A percentile compares a stretch with the other conserved stretches of the same genome.
Conservation (phyloP, 2,113 vertebrate genomes). For the Chauna torquata region DNA sequence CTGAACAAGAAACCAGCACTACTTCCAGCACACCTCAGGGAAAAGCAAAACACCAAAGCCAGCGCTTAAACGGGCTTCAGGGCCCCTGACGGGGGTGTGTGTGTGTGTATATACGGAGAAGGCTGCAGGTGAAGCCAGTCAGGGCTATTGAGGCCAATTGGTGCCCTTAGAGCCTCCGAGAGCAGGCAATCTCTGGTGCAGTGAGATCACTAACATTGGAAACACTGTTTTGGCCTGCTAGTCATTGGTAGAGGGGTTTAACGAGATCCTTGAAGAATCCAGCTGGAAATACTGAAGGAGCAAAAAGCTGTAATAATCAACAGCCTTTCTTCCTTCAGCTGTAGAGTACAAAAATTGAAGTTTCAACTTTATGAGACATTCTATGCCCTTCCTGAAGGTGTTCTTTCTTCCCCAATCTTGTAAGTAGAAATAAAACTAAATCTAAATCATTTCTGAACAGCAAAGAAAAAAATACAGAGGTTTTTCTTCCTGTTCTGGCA, state of each 20-base stretch:
- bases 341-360: neutral
- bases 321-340: neutral
- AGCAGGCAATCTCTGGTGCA: neutral
- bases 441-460: neutral
- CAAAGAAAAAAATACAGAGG: neutral
- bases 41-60: neutral
- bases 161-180: no score
- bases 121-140: neutral
- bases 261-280: neutral
- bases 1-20: neutral
- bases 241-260: neutral
- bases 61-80: neutral
- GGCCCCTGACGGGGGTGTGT: accelerated
- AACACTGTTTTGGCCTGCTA: neutral
- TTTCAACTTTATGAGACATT: neutral
- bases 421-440: neutral
- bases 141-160: no score
- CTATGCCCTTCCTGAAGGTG: neutral
- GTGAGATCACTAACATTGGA: neutral
- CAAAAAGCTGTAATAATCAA: neutral
- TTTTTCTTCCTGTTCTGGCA: neutral
- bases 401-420: neutral
- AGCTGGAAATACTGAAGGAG: neutral
- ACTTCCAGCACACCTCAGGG: neutral
- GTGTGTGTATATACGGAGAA: neutral